Base-by-base conservation (phyloP, 2,888 invertebrate species). In the Muschampia plurimacula region DNA sequence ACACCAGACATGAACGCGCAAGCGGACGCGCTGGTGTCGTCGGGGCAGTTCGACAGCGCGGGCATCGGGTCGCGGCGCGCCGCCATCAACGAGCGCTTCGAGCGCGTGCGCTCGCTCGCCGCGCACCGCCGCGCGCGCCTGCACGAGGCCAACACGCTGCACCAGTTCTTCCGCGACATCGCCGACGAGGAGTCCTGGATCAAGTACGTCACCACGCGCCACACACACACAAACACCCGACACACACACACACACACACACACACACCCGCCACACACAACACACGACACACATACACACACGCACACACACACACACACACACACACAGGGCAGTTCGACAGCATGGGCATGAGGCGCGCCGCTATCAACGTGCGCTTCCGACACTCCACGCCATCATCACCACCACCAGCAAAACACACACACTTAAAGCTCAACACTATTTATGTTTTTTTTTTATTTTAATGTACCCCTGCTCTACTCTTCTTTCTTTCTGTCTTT, bases 141-240 rank as follows among this genome's bases (percentile, higher is more conserved):
- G 74, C 98, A 98, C 89, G 99, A 99, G 92, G 99, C 99, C 59
- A 98, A 99, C 87, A 99, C 99, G 7, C 96, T 99, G 86, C 99
- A 99, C 91, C 99, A 99, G 94, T 99, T 99, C 97, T 98, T 99
- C 96, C 95, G 99, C 70, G 99, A 99, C 88, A 99, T 99, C 87
- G 99, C 99, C 77, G 99, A 99, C 86, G 99, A 99, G 93, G 99
- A 99, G 92, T 98, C 99, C 8, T 99, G 99, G 99, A 99, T 99
- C 89, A 99, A 99, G 97, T 97, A 75, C 80, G 88, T 46, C 4
- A 44, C 0, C 46, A 46, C 10, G 10, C 44, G 8, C 10, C 7
- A 39, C 44, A 44, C 44, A 44, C 44, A 44, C 44, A 2, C 46
- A 46, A 3, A 3, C 46, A 13, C 46, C 22, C 22, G 22, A 0